Evolutionary conservation across 2,797 vertebrate species (phyloP).

Genomic region (Clarias platycephalus): DNA sequence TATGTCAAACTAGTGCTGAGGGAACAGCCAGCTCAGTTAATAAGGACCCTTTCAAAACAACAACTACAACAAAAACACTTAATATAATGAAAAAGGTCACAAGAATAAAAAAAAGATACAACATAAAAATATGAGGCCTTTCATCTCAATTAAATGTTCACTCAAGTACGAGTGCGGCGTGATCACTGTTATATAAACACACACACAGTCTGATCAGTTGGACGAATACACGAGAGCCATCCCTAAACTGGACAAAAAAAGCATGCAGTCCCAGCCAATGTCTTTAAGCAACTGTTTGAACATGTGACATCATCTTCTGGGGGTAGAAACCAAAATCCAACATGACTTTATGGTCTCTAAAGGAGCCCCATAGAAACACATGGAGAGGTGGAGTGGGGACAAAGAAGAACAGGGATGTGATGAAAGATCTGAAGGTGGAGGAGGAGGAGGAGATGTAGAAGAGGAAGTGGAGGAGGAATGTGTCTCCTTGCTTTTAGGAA

Average conservation of each 20-base stretch:
- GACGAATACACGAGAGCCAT: constrained; percentile 4
- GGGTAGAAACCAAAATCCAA: neutral
- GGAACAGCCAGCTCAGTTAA: constrained; percentile 38
- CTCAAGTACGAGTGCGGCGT: constrained; percentile 3
- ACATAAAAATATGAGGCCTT: constrained; percentile 30
- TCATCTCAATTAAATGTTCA: constrained; percentile 5
- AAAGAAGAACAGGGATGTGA: constrained; percentile 39
- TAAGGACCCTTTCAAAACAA: constrained; percentile 46
- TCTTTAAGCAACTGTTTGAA: constrained; percentile 28
- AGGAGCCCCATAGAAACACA: constrained; percentile 34
- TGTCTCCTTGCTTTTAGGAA: constrained; percentile 84
- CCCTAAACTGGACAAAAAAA: constrained; percentile 22
- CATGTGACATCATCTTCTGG: neutral
- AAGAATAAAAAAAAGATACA: constrained; percentile 2
- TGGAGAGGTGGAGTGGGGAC: constrained; percentile 19
- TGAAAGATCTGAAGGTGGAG: constrained; percentile 54
- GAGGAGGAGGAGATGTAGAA: constrained; percentile 47
- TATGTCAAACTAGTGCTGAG: constrained; percentile 37
- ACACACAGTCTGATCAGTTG: constrained; percentile 32
- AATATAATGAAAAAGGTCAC: constrained; percentile 18
- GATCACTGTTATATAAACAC: constrained; percentile 23
- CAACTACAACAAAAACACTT: constrained; percentile 23
- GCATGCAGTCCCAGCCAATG: constrained; percentile 42
- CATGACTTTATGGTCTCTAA: constrained; percentile 19
- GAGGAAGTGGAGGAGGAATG: constrained; percentile 67